Conservation (phyloP, 2,888 invertebrate genomes). For the Oscheius sp. region DNA sequence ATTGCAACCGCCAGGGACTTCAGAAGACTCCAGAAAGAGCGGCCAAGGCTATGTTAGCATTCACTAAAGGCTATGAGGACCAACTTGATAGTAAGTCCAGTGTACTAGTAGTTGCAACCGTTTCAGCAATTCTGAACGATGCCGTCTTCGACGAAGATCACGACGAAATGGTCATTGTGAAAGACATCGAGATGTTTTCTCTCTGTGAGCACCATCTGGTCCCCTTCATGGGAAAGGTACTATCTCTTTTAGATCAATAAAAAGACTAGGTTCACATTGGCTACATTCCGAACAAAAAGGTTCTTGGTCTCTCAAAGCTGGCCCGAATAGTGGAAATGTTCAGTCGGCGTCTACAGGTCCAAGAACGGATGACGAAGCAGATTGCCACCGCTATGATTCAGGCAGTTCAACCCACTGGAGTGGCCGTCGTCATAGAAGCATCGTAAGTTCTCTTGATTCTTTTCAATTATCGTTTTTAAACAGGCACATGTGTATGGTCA, state of each 20-base stretch:
- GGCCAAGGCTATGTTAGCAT: slow-evolving; percentile 97
- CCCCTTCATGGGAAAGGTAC: slow-evolving; percentile 91
- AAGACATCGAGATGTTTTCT: slow-evolving; percentile 99
- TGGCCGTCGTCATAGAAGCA: slow-evolving; percentile 99
- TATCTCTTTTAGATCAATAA: not conserved
- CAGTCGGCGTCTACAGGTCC: slow-evolving; percentile 94
- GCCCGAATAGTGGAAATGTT: slow-evolving; percentile 98
- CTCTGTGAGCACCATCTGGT: slow-evolving; percentile 99
- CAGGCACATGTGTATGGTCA: slow-evolving; percentile 99
- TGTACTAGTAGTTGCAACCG: too few species aligned
- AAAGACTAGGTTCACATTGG: slow-evolving; percentile 83
- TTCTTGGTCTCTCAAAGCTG: slow-evolving; percentile 94
- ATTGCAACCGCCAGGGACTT: slow-evolving; percentile 78
- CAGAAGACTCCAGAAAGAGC: slow-evolving; percentile 96
- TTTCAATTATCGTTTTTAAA: too few species aligned
- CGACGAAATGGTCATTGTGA: slow-evolving; percentile 99
- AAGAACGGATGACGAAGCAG: slow-evolving; percentile 96
- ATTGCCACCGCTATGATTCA: slow-evolving; percentile 96
- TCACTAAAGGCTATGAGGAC: slow-evolving; percentile 98
- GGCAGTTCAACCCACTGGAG: slow-evolving; percentile 95
- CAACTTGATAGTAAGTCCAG: slow-evolving; percentile 84
- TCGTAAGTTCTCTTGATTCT: slow-evolving; percentile 80
- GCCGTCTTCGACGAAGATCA: slow-evolving; percentile 98
- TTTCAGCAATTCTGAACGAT: slow-evolving; percentile 89
- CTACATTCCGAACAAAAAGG: slow-evolving; percentile 95